These are phyloP conservation scores for Zaprionus camerounensis DNA, from an alignment of 1,140 invertebrate genomes.

Conservation along the genomic window DNA sequence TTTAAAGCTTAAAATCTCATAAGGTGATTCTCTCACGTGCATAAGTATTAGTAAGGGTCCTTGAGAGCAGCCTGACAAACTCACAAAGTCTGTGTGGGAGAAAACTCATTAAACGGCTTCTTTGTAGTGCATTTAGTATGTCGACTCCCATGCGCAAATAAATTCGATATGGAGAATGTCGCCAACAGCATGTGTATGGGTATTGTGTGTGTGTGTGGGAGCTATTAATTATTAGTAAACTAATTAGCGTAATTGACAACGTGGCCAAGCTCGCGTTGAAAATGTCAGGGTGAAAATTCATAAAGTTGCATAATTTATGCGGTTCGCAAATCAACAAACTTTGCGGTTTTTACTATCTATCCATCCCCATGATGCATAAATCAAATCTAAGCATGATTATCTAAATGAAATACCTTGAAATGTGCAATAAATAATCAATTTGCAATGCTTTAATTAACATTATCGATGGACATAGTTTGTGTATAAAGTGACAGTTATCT, in stretches of 20 bases:
- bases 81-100: neutral
- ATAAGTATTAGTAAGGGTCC: neutral
- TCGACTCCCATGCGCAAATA: neutral
- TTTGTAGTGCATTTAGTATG: neutral
- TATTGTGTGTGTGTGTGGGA: slow-evolving; percentile 3
- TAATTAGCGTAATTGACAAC: slow-evolving; percentile 65
- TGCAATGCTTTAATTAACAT: slow-evolving; percentile 45
- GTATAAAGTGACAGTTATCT: slow-evolving; percentile 6
- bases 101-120: neutral
- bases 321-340: slow-evolving; percentile 55
- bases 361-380: slow-evolving; percentile 61
- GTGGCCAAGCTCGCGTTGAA: slow-evolving; percentile 37
- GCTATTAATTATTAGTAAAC: slow-evolving; percentile 58
- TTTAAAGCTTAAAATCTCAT: neutral
- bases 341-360: slow-evolving; percentile 47
- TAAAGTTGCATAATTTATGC: slow-evolving; percentile 71
- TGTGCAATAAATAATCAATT: slow-evolving; percentile 39
- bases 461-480: slow-evolving; percentile 4
- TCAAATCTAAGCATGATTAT: slow-evolving; percentile 63
- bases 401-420: slow-evolving; percentile 65
- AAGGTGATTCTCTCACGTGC: neutral
- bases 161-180: neutral
- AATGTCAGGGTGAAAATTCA: slow-evolving; percentile 62
- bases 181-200: neutral
- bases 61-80: neutral